Conservation (phyloP, 2,113 vertebrate species). For the Thamnophis sirtalis region DNA sequence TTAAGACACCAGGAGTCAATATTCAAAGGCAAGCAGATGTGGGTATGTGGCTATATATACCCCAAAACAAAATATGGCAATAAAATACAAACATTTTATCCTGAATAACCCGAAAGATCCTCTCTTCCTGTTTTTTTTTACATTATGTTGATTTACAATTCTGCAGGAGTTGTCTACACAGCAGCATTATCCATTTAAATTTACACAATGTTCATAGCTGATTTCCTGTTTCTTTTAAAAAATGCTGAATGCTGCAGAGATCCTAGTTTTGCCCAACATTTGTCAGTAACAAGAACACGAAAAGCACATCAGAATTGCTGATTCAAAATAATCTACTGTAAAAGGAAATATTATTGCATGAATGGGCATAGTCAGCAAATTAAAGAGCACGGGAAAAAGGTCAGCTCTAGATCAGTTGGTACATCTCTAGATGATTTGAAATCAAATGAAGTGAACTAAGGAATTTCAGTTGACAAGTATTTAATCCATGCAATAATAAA, state of each 20-base stretch:
- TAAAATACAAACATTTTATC: neutral
- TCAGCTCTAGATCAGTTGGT: neutral
- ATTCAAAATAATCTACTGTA: neutral
- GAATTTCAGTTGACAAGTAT: neutral
- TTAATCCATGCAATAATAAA: neutral
- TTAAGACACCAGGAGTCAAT: neutral
- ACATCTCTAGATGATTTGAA: neutral
- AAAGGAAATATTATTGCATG: neutral
- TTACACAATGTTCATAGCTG: neutral
- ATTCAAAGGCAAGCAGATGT: neutral
- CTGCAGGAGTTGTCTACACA: neutral
- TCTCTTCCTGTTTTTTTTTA: neutral
- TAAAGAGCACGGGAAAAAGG: neutral
- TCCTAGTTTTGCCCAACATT: neutral
- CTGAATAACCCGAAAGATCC: neutral
- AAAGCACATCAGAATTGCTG: neutral
- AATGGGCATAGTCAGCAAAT: neutral
- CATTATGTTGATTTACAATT: neutral
- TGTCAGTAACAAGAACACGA: neutral
- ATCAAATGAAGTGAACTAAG: neutral
- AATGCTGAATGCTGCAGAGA: neutral
- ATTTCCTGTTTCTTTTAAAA: slow-evolving; percentile 7
- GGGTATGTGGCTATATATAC: neutral
- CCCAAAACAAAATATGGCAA: neutral
- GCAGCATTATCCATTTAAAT: neutral